Percentiles rank a stretch among this genome's conserved stretches.
These are phyloP conservation scores for Drosophila subquinaria DNA, from an alignment of 2,888 invertebrate genomes.

Conservation along the genomic window DNA sequence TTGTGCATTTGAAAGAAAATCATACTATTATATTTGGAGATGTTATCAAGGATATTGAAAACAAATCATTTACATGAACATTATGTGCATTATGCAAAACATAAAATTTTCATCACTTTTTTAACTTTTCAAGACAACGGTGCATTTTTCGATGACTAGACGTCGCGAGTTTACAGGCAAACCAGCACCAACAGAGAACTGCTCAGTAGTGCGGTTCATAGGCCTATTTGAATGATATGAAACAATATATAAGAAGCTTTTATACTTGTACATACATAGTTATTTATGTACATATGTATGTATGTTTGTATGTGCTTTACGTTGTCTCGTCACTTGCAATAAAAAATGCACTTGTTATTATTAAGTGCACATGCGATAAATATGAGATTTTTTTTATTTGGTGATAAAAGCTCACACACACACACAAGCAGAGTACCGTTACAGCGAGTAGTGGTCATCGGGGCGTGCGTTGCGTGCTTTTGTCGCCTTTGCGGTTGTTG, in stretches of 20 bases:
- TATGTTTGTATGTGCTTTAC: conserved; percentile 1
- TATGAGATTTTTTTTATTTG: conserved; percentile 11
- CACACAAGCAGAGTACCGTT: conserved; percentile 38
- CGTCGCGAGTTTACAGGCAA: conserved; percentile 26
- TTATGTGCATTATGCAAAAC: neutral
- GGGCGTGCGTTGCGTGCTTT: conserved; percentile 56
- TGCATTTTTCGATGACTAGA: conserved; percentile 37
- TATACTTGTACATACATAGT: neutral
- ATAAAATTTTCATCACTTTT: neutral
- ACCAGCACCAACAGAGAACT: conserved; percentile 16
- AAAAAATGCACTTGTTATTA: conserved; percentile 29
- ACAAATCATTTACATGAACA: neutral
- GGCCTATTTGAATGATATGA: conserved; percentile 26
- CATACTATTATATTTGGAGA: neutral
- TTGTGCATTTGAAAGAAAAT: neutral
- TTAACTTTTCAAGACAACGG: conserved; percentile 9
- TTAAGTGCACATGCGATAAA: conserved; percentile 13
- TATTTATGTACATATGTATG: neutral
- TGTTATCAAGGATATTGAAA: neutral
- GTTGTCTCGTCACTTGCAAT: conserved; percentile 3
- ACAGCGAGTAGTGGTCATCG: conserved; percentile 35
- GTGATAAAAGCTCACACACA: conserved; percentile 34
- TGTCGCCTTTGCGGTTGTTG: conserved; percentile 31
- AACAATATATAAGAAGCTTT: neutral
- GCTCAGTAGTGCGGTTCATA: conserved; percentile 20